phyloP scores from a whole-genome alignment of 2,113 vertebrate genomes.

The Cathartes aura region DNA sequence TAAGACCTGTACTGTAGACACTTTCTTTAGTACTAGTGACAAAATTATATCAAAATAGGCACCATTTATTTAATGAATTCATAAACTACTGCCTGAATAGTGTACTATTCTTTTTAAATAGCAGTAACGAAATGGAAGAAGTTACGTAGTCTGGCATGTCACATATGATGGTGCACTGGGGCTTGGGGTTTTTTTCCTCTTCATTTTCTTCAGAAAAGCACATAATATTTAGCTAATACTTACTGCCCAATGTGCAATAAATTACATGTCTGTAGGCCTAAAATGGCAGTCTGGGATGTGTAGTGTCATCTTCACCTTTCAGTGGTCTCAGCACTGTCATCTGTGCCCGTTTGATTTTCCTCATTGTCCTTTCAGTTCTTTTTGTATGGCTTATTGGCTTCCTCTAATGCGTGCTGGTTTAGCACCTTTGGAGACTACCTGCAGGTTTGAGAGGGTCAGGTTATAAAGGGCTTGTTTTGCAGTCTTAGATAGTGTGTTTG shows the following conservation, averaged over 20 bases:
- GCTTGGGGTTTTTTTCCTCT: neutral
- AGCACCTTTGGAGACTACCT: neutral
- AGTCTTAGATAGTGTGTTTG: slow-evolving; percentile 8
- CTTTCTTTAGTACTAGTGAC: neutral
- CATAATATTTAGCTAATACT: neutral
- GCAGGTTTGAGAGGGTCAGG: slow-evolving; percentile 2
- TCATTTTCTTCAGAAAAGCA: neutral
- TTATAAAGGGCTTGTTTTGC: neutral
- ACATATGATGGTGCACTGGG: neutral
- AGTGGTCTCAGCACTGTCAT: neutral
- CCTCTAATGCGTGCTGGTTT: neutral
- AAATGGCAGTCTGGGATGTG: neutral
- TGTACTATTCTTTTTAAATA: neutral
- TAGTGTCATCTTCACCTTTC: neutral
- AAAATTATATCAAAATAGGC: neutral
- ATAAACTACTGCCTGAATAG: neutral
- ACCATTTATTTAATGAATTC: neutral
- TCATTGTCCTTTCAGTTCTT: neutral
- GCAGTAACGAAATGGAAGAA: neutral
- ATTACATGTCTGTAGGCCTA: neutral
- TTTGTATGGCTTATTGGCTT: neutral
- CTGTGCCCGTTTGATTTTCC: neutral
- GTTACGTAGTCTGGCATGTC: neutral
- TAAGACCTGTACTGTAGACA: neutral
- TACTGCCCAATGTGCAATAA: neutral